Conservation (phyloP, 2,113 vertebrate species). For the Antechinus flavipes region DNA sequence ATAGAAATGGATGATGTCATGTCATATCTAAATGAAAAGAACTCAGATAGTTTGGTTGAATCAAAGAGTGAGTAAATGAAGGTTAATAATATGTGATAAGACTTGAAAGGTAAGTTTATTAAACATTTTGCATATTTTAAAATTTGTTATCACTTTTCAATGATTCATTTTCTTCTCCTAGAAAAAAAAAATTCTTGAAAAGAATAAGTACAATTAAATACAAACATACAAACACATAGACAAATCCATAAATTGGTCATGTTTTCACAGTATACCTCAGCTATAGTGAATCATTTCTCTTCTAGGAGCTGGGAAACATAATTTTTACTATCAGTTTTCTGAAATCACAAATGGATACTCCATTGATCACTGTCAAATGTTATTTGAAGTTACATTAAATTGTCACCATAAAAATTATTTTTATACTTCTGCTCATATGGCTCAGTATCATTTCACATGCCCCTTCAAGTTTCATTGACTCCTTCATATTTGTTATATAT, state of each 20-base stretch:
- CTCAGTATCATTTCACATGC: background rate
- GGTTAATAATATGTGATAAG: background rate
- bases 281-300: background rate
- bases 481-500: background rate
- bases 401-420: background rate
- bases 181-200: background rate
- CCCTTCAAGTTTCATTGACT: background rate
- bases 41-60: background rate
- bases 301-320: background rate
- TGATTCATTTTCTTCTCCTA: background rate
- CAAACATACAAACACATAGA: background rate
- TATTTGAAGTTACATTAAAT: background rate
- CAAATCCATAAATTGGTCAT: background rate
- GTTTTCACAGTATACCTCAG: background rate
- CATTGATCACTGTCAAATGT: background rate
- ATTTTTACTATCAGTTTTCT: background rate
- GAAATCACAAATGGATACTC: background rate
- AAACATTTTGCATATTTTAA: background rate
- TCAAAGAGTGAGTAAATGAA: background rate
- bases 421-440: background rate
- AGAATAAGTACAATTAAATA: background rate
- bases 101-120: background rate
- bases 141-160: background rate
- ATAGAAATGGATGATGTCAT: background rate
- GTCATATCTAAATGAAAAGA: background rate